These are phyloP conservation scores for Mugil cephalus DNA, from an alignment of 2,113 vertebrate species.

Conservation along the genomic window DNA sequence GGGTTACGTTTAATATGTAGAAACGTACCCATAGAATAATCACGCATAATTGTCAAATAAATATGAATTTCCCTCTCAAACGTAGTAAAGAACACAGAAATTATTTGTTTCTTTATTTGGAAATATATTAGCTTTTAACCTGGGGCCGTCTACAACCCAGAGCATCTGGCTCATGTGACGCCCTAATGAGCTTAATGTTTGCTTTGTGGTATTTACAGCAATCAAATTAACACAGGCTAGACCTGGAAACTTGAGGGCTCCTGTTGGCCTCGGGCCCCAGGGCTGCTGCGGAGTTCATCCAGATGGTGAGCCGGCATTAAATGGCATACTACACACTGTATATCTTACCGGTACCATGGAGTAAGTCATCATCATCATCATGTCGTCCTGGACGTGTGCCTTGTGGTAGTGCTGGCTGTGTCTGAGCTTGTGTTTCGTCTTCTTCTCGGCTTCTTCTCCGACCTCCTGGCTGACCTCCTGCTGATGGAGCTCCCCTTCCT, in stretches of 20 bases:
- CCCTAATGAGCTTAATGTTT: background rate
- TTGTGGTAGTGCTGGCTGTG: conserved; percentile 76
- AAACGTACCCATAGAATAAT: no score
- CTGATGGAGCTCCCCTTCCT: conserved; percentile 12
- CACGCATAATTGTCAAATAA: no score
- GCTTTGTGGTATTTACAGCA: no score
- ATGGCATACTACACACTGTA: background rate
- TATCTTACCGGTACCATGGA: conserved; percentile 94
- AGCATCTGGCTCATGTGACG: background rate
- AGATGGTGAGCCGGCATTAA: background rate
- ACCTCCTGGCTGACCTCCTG: conserved; percentile 71
- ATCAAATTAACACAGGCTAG: background rate
- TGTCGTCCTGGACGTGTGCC: conserved; percentile 84
- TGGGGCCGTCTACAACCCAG: background rate
- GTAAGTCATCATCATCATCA: conserved; percentile 95
- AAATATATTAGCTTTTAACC: no score
- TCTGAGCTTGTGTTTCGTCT: conserved; percentile 69
- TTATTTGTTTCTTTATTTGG: no score
- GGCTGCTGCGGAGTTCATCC: background rate
- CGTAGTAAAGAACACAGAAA: no score
- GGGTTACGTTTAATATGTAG: no score
- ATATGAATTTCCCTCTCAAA: no score
- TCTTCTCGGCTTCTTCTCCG: conserved; percentile 75
- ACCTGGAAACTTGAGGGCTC: background rate
- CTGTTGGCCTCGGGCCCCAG: background rate